Base-by-base conservation (phyloP, 2,888 invertebrate genomes). In the Cerceris rybyensis region DNA sequence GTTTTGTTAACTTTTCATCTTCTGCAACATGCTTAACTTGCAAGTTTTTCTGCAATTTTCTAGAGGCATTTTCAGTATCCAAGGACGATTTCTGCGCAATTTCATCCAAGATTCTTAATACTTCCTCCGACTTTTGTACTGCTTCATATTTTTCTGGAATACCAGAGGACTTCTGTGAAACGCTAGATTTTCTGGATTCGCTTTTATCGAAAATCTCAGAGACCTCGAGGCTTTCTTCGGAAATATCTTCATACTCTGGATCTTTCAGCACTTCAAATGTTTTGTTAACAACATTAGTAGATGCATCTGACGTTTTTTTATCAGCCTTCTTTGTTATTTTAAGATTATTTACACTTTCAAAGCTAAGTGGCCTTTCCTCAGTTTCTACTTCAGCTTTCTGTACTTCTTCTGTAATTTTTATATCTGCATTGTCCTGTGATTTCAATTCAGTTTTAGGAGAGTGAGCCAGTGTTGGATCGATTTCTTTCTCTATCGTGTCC, bases 241-340 rank as follows among this genome's bases (percentile, higher is more conserved):
- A 92, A 52, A 92, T 92, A 67, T 92, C 92, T 69, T 92, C 92
- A 65, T 91, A 92, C 14, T 91, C 91, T 0, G 92, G 89, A 81
- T 91, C 90, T 39, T 79, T 85, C 14, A 85, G 42, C 59, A 85
- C 63, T 11, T 86, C 84, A 17, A 79, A 84, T 7, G 81, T 75
- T 70, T 79, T 78, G 43, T 81, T 81, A 13, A 67, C 39, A 16
- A 54, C 59, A 52, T 64, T 66, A 7, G 17, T 42, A 49, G 54
- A 39, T 14, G 28, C 28, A 46, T 68, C n/a, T 2, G 43, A 9
- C 41, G n/a, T 63, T 28, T 28, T 41, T 14, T 13, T 6, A 50
- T 69, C 63, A 50, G n/a, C 6, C 14, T 17, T 46, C 6, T 57
- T 46, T 60, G 41, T 76, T 64, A n/a, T 43, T 57, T 75, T 28